Percentiles rank a stretch among this genome's conserved stretches.
Evolutionary conservation across 2,888 invertebrate species (phyloP).

Genomic region (Apamea anceps): DNA sequence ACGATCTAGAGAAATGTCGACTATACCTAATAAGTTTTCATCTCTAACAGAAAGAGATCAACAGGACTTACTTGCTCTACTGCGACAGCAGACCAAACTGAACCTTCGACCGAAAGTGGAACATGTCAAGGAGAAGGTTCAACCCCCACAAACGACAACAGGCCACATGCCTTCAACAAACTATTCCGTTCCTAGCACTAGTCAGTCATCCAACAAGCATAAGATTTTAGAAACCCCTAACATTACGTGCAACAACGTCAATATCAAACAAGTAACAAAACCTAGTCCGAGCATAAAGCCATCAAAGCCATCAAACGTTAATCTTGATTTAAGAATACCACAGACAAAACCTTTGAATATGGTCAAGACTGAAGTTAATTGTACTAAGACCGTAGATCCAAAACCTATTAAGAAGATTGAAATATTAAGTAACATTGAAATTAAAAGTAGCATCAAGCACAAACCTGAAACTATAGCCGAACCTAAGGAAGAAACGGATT

Average conservation of each 20-base stretch:
- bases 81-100: conserved; percentile 77
- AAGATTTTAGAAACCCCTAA: conserved; percentile 38
- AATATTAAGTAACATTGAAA: conserved; percentile 48
- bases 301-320: conserved; percentile 34
- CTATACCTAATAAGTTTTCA: conserved; percentile 26
- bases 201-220: conserved; percentile 40
- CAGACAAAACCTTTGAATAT: conserved; percentile 56
- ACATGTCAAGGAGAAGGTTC: conserved; percentile 39
- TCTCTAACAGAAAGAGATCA: conserved; percentile 79
- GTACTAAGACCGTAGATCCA: conserved; percentile 34
- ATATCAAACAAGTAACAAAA: conserved; percentile 45
- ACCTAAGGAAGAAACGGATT: conserved; percentile 70
- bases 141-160: conserved; percentile 31
- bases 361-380: conserved; percentile 57
- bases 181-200: conserved; percentile 39
- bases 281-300: conserved; percentile 41
- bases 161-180: conserved; percentile 23
- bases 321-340: conserved; percentile 30
- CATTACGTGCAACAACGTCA: conserved; percentile 28
- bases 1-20: conserved; percentile 15
- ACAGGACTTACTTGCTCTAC: conserved; percentile 76
- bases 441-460: conserved; percentile 39
- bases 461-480: conserved; percentile 19
- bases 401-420: conserved; percentile 52
- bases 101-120: conserved; percentile 42